Conservation (phyloP, 2,113 vertebrate species). For the Xenopus laevis region DNA sequence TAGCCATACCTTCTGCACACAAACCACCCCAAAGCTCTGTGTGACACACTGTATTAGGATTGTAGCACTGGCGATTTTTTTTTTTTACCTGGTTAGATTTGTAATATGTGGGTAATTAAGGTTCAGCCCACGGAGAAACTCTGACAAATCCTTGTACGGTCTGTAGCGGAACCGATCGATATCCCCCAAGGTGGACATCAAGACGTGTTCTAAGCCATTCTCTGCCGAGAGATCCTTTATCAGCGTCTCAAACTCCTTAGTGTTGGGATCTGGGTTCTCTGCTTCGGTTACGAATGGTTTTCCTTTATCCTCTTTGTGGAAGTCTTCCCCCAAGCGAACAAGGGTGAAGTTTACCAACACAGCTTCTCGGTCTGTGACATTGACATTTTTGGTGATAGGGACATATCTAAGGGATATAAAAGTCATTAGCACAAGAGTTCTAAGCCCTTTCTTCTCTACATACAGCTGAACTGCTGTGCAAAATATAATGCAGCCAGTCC, state of each 20-base stretch:
- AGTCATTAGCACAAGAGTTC: neutral
- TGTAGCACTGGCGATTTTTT: too few species aligned
- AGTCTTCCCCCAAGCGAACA: constrained; percentile 60
- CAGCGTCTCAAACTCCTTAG: constrained; percentile 77
- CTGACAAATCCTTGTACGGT: constrained; percentile 76
- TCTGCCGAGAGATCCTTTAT: constrained; percentile 87
- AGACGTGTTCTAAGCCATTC: constrained; percentile 77
- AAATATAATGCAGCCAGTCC: too few species aligned
- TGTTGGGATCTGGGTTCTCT: constrained; percentile 64
- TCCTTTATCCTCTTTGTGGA: constrained; percentile 58
- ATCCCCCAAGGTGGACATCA: constrained; percentile 69
- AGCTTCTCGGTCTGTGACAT: constrained; percentile 66
- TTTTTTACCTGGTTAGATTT: constrained; percentile 68
- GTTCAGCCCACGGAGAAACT: constrained; percentile 76
- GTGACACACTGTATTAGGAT: too few species aligned
- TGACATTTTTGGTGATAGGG: constrained; percentile 71
- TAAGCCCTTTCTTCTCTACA: too few species aligned
- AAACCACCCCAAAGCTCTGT: too few species aligned
- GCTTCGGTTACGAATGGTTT: constrained; percentile 52
- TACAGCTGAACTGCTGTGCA: too few species aligned
- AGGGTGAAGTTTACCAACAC: constrained; percentile 86
- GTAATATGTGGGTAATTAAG: constrained; percentile 90
- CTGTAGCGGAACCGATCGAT: constrained; percentile 78
- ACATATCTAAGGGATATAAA: constrained; percentile 68
- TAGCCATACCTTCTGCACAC: too few species aligned